Conservation (phyloP, 2,113 vertebrate genomes). For the Silurus asotus region DNA sequence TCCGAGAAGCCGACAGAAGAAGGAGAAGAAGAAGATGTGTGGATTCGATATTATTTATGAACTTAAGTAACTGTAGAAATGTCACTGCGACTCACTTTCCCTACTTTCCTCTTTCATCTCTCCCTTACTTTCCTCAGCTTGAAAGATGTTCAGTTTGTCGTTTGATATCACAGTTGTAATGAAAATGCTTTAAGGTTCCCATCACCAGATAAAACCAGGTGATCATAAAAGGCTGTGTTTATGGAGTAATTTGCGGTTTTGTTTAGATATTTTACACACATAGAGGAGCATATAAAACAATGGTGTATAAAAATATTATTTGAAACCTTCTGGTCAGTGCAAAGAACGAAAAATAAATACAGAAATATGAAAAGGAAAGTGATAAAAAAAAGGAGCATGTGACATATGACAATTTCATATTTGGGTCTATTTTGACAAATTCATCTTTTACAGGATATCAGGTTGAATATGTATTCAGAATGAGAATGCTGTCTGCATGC, state of each 20-base stretch:
- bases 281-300: not conserved
- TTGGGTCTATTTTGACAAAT: not conserved
- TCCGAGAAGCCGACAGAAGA: too few species aligned
- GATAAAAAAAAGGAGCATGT: not conserved
- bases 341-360: not conserved
- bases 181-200: slow-evolving; percentile 31
- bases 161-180: slow-evolving; percentile 48
- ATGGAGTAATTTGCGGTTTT: not conserved
- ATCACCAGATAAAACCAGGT: slow-evolving; percentile 31
- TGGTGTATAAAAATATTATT: not conserved
- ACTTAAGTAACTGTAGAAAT: not conserved
- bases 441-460: not conserved
- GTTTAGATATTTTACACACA: not conserved
- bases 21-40: too few species aligned
- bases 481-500: slow-evolving; percentile 10
- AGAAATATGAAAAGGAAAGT: not conserved
- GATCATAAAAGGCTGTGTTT: slow-evolving; percentile 31
- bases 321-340: not conserved
- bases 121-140: slow-evolving; percentile 1
- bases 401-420: not conserved
- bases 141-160: slow-evolving; percentile 25
- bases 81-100: slow-evolving; percentile 3
- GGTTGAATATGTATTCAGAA: not conserved
- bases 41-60: not conserved
- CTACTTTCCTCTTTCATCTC: not conserved